phyloP scores from a whole-genome alignment of 2,113 vertebrate genomes.

The Chiloscyllium plagiosum region DNA sequence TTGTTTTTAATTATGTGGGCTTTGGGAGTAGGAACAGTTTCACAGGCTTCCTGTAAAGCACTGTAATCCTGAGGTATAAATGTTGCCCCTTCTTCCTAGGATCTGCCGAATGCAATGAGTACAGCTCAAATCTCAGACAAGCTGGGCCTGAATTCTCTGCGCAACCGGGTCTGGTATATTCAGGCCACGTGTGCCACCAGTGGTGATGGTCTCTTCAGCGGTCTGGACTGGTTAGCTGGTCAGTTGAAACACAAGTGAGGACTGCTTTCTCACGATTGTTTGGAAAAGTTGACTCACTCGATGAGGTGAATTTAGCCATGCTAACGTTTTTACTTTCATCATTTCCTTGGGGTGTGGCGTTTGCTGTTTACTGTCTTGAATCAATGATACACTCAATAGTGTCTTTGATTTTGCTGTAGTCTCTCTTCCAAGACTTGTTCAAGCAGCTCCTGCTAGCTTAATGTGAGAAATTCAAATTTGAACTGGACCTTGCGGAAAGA shows the following conservation, averaged over 20 bases:
- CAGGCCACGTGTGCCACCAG: slow-evolving; percentile 96
- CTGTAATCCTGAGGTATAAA: slow-evolving; percentile 29
- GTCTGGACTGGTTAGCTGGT: slow-evolving; percentile 94
- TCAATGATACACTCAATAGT: not conserved
- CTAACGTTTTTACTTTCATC: slow-evolving; percentile 5
- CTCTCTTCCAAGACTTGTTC: not conserved
- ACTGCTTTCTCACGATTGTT: slow-evolving; percentile 47
- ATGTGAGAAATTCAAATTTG: not conserved
- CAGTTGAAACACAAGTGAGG: slow-evolving; percentile 98
- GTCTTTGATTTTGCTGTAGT: slow-evolving; percentile 3
- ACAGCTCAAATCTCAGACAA: slow-evolving; percentile 96
- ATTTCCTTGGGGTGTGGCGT: slow-evolving; percentile 21
- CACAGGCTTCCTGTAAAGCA: not conserved
- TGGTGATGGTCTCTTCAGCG: slow-evolving; percentile 87
- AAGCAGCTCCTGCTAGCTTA: not conserved
- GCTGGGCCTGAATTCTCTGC: slow-evolving; percentile 86
- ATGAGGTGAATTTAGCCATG: slow-evolving; percentile 27
- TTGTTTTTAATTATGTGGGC: not conserved
- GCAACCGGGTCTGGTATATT: slow-evolving; percentile 95
- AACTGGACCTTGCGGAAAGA: not conserved
- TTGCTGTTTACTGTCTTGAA: slow-evolving; percentile 5
- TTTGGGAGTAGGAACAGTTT: not conserved
- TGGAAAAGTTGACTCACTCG: not conserved
- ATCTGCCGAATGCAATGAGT: slow-evolving; percentile 93
- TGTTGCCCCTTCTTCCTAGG: slow-evolving; percentile 53